Base-by-base conservation (phyloP, 2,888 invertebrate genomes). In the Orgyia antiqua region DNA sequence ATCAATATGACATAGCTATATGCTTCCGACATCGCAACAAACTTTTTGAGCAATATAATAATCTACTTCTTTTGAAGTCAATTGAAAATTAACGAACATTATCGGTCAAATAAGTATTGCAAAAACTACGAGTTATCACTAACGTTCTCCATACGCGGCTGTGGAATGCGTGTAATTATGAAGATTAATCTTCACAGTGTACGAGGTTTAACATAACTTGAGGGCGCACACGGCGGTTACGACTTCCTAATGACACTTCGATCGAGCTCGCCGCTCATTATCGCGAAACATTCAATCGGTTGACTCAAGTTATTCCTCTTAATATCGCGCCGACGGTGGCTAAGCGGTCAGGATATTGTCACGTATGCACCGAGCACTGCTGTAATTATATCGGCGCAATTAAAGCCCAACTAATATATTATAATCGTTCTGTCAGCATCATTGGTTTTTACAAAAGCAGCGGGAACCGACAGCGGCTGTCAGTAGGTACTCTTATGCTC, bases 171-270 rank as follows among this genome's bases (percentile, higher is more conserved):
- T 55, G 71, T 69, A 76, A 75, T 76, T 77, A 76, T 73, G 68
- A 70, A 68, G 73, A 75, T 75, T 74, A 74, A 80, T 75, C 72
- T 74, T 66, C 66, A 62, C 53, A 56, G 52, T 66, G 66, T 62
- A 61, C 66, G 65, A 58, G 62, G 64, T 68, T 66, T 62, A 70
- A 71, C 73, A 75, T 77, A 74, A 76, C 79, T 78, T 61, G 68
- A 69, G 70, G 75, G 78, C 74, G 69, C 75, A 70, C 78, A 73
- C 68, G 70, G 42, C 70, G 59, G 72, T 74, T 78, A 79, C 76
- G 78, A 79, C 83, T 84, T 86, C 86, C 86, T 86, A 84, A 86
- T 83, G 82, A 82, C 83, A 80, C 83, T 78, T 77, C 82, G 83
- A 80, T 78, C 77, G 70, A 67, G 67, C 58, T 68, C 70, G 69